phyloP scores from a whole-genome alignment of 2,888 invertebrate genomes.

The Aspidiotus rigidus region DNA sequence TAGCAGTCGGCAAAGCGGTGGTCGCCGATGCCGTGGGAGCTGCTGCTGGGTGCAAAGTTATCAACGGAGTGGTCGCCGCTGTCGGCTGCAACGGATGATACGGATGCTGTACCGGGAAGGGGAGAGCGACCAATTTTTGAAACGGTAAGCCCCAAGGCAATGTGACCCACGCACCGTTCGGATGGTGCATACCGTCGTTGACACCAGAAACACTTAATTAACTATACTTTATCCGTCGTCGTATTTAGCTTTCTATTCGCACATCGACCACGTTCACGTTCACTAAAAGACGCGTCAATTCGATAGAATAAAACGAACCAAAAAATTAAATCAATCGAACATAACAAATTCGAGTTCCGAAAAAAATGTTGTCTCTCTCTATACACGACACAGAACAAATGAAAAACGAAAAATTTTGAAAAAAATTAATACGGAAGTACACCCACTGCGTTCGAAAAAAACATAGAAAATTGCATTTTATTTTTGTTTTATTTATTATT shows the following conservation, averaged over 20 bases:
- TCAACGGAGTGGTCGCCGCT: conserved; percentile 22
- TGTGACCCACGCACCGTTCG: conserved; percentile 32
- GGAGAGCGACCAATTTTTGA: conserved; percentile 28
- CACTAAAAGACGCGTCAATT: not conserved
- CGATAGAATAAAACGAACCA: not conserved
- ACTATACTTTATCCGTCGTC: not conserved
- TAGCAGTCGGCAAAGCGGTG: conserved; percentile 14
- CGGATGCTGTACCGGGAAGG: conserved; percentile 31
- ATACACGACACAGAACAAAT: too few relatives aligned
- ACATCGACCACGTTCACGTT: not conserved
- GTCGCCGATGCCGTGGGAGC: conserved; percentile 9
- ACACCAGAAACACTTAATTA: not conserved
- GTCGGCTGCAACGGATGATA: conserved; percentile 26
- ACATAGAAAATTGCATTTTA: too few relatives aligned
- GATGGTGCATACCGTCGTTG: conserved; percentile 28
- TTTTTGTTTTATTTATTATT: too few relatives aligned
- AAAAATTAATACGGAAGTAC: too few relatives aligned
- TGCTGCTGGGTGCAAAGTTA: conserved; percentile 18
- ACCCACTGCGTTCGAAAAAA: too few relatives aligned
- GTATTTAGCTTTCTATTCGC: not conserved
- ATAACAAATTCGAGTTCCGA: too few relatives aligned
- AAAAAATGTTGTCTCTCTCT: too few relatives aligned
- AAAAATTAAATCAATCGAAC: too few relatives aligned
- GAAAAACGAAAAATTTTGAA: too few relatives aligned
- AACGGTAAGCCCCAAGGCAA: conserved; percentile 31